phyloP scores from a whole-genome alignment of 2,888 invertebrate genomes.

The Lithophane ornitopus region DNA sequence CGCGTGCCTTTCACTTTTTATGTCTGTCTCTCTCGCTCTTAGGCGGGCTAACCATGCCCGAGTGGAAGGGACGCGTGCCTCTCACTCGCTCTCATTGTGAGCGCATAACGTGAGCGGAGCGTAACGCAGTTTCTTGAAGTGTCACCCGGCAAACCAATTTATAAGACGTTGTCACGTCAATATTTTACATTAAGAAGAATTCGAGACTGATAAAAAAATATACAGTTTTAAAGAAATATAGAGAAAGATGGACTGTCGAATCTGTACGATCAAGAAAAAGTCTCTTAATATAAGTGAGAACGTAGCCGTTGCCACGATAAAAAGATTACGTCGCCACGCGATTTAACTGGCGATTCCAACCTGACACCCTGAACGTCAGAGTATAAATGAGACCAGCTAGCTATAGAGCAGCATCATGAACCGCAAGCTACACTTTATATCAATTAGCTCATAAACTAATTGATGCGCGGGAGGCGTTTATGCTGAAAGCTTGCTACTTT shows the following conservation, averaged over 20 bases:
- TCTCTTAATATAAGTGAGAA: not conserved
- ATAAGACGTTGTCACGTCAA: no score
- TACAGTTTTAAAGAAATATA: not conserved
- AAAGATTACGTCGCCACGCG: conserved; percentile 11
- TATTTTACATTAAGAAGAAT: not conserved
- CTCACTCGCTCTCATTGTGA: no score
- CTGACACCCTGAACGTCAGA: not conserved
- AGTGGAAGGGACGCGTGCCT: no score
- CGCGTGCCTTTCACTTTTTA: no score
- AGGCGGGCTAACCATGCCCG: no score
- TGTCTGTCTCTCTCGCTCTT: no score
- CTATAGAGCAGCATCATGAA: not conserved
- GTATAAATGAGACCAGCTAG: conserved; percentile 3
- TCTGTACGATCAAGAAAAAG: not conserved
- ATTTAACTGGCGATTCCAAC: conserved; percentile 5
- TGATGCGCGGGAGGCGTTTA: conserved; percentile 7
- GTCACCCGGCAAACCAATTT: no score
- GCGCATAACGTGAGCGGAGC: no score
- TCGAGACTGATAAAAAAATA: no score
- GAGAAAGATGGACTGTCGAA: not conserved
- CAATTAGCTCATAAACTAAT: conserved; percentile 20
- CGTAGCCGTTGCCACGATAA: not conserved
- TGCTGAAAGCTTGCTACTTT: conserved; percentile 10
- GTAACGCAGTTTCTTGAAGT: no score
- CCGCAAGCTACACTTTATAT: conserved; percentile 16